Evolutionary conservation across 2,797 vertebrate genomes (phyloP).

Genomic region (Eurystomus glaucurus): DNA sequence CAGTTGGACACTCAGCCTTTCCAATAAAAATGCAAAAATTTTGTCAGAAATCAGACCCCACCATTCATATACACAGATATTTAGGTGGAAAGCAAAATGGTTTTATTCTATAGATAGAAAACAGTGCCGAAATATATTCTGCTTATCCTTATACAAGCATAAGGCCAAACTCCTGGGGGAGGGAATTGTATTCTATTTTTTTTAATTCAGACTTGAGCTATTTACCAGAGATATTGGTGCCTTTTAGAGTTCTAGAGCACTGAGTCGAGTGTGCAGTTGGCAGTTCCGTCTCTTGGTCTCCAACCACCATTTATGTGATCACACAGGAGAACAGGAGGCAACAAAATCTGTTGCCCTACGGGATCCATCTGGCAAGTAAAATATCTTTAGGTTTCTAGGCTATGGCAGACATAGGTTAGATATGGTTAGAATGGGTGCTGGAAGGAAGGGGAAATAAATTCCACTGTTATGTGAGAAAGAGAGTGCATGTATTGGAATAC

Average conservation of each 20-base stretch:
- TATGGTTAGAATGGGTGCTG: not conserved
- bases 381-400: not conserved
- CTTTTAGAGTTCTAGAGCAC: not conserved
- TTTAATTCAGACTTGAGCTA: not conserved
- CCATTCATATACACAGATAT: not conserved
- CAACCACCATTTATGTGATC: not conserved
- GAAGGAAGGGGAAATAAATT: not conserved
- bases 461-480: not conserved
- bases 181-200: not conserved
- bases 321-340: slow-evolving; percentile 10
- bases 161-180: not conserved
- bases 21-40: not conserved
- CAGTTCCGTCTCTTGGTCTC: not conserved
- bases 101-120: not conserved
- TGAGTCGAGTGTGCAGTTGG: not conserved
- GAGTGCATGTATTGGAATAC: not conserved
- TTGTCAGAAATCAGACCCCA: not conserved
- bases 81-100: not conserved
- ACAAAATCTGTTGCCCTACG: slow-evolving; percentile 27
- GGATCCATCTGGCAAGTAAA: slow-evolving; percentile 42
- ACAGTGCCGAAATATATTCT: not conserved
- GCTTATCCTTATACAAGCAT: not conserved
- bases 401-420: not conserved
- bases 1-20: not conserved
- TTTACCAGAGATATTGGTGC: not conserved